Base-by-base conservation (phyloP, 2,888 invertebrate genomes). In the Spisula solida region DNA sequence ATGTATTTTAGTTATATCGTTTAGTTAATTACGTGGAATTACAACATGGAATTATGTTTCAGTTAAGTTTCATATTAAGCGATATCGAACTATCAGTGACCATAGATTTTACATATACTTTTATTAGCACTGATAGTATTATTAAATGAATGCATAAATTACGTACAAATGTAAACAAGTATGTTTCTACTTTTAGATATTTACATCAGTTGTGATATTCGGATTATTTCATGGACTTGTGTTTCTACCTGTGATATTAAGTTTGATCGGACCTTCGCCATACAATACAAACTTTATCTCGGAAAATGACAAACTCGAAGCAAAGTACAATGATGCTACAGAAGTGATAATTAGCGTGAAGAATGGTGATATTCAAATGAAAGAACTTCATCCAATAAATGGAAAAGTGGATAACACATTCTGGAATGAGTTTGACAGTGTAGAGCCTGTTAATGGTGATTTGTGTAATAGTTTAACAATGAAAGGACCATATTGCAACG, bases 201-300 rank as follows among this genome's bases (percentile, higher is more conserved):
- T 98, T 95, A 97, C 98, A 79, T 97, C 98, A 90, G 98, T 98
- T 0, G 98, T 98, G 88, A 83, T 98, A 48, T 98, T 98, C 96
- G 98, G 98, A 51, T 96, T 98, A 31, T 98, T 98, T 96, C 98
- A 98, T 96, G 98, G 98, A 18, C 96, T 98, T 34, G 96, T 98
- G 60, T 97, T 98, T 91, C 97, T 98, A 90, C 98, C 98, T 0
- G 98, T 98, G 31, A 97, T 98, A 81, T 97, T 98, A 60, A 98
- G 98, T 93, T 97, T 98, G 88, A 97, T 98, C 82, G 98, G 98
- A 0, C 98, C 98, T 0, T 96, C 81, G 10, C 94, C 95, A 16
- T 95, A 95, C 80, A 86, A 86, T 25, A 86, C 90, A n/a, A 89
- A 90, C 34, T 88, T 86, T 85, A 82, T 89, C 47, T 87, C 87